Percentiles rank a stretch among this genome's conserved stretches.
Conservation (phyloP, 2,888 invertebrate species). For the Lepidocyrtinus sp. region DNA sequence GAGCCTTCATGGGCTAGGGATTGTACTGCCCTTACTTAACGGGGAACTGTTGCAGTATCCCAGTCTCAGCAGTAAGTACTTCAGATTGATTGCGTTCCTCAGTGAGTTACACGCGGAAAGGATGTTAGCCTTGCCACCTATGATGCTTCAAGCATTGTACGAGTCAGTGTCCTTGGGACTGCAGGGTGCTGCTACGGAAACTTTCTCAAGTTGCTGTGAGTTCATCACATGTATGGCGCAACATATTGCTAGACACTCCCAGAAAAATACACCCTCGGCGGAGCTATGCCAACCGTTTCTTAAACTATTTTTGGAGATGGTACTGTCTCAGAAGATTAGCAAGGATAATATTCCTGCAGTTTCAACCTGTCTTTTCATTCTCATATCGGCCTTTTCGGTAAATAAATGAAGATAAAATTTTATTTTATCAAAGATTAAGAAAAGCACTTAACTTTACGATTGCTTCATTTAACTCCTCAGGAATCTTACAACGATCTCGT, state of each 20-base stretch:
- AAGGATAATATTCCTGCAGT: slow-evolving; percentile 77
- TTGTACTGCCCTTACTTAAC: slow-evolving; percentile 83
- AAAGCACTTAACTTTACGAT: no score
- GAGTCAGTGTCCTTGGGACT: slow-evolving; percentile 78
- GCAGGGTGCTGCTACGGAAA: slow-evolving; percentile 77
- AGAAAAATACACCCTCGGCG: slow-evolving; percentile 58
- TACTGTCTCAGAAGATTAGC: slow-evolving; percentile 79
- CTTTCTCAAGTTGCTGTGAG: slow-evolving; percentile 77
- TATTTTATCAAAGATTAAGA: no score
- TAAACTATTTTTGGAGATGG: slow-evolving; percentile 77
- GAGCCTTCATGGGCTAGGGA: slow-evolving; percentile 79
- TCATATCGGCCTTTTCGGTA: slow-evolving; percentile 80
- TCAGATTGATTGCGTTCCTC: slow-evolving; percentile 69
- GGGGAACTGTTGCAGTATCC: slow-evolving; percentile 82
- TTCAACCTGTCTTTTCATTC: slow-evolving; percentile 78
- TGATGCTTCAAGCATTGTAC: slow-evolving; percentile 76
- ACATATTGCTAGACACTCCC: slow-evolving; percentile 62
- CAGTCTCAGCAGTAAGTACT: slow-evolving; percentile 79
- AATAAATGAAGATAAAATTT: no score
- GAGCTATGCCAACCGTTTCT: slow-evolving; percentile 66
- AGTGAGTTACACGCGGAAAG: slow-evolving; percentile 67
- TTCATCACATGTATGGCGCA: slow-evolving; percentile 74
- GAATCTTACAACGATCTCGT: slow-evolving; percentile 65
- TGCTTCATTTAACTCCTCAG: slow-evolving; percentile 54
- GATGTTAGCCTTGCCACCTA: slow-evolving; percentile 73